A percentile compares a stretch with the other conserved stretches of the same genome.
Evolutionary conservation across 2,888 invertebrate species (phyloP).

Genomic region (Cataglyphis rosenhaueri): DNA sequence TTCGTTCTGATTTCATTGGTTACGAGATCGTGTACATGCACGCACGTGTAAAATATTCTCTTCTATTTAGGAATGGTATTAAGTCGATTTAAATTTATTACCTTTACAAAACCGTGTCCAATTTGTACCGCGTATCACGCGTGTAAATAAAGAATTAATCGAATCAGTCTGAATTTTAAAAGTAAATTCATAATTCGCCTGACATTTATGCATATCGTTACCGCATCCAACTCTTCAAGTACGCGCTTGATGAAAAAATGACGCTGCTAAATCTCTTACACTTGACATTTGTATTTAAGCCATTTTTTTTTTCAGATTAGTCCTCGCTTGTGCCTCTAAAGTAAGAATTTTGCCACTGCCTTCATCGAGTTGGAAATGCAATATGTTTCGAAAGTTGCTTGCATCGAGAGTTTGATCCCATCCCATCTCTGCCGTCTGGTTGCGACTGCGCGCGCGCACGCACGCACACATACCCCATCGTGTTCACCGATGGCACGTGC

Average conservation of each 20-base stretch:
- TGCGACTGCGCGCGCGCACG: slow-evolving; percentile 20
- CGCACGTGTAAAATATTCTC: background rate
- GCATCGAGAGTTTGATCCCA: slow-evolving; percentile 5
- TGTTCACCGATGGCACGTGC: slow-evolving; percentile 58
- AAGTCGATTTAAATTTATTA: slow-evolving; percentile 11
- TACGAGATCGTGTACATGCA: background rate
- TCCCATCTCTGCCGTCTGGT: slow-evolving; percentile 3
- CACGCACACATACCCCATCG: slow-evolving; percentile 5
- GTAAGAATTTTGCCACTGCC: background rate
- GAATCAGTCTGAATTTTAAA: background rate
- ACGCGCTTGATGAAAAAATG: background rate
- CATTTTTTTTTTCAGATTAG: background rate
- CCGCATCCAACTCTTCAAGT: background rate
- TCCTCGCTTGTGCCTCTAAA: background rate
- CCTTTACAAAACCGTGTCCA: background rate
- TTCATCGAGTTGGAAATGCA: background rate
- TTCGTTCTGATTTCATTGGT: slow-evolving; percentile 26
- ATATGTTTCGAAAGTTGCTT: background rate
- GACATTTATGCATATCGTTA: background rate
- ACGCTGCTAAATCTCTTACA: background rate
- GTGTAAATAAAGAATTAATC: background rate
- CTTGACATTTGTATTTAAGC: background rate
- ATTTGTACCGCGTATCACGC: too few relatives aligned
- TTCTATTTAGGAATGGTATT: background rate
- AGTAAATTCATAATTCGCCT: background rate